Evolutionary conservation across 2,113 vertebrate species (phyloP), one percentile per base, ranked within the genome.

Genomic region (Gopherus evgoodei): DNA sequence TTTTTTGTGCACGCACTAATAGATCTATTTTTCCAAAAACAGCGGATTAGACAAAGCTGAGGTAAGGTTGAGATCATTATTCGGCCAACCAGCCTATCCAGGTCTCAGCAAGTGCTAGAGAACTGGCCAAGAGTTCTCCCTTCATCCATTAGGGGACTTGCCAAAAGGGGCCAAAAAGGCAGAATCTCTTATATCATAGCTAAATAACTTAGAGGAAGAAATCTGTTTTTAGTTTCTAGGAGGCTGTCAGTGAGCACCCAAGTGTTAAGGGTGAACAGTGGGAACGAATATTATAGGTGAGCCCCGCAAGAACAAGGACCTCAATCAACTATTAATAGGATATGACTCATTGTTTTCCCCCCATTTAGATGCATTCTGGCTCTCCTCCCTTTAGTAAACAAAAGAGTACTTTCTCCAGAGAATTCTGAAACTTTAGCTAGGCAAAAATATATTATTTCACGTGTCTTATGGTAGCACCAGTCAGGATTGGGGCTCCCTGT

Each of bases 21-120:
- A 92, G 54, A 93, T 81, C 50, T 21, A 19, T 79, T 65, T 91
- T 90, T 95, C 88, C 38, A 76, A 78, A 93, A 84, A 8, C 13
- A 72, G 62, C 35, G 19, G 65, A 38, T 72, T 72, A 72, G 65
- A 72, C 65, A 49, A 91, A 92, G 85, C 27, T 62, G 86, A 84
- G 76, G 21, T n/a, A 83, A 87, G 42, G 65, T 47, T 81, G 16
- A 16, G 79, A 81, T 90, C 91, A 81, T 88, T 87, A 65, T 50
- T 31, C 24, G 16, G 53, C 10, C 65, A 65, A 88, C 81, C 83
- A 52, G 6, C 11, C 24, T 65, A 0, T 49, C n/a, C n/a, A 84
- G 31, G 53, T 91, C 59, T 83, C 47, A 79, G 86, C 50, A 78
- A 42, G 31, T 90, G 81, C 72, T 85, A 38, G 49, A 56, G 0